Conservation (phyloP, 2,113 vertebrate genomes). For the Calidris pugnax region DNA sequence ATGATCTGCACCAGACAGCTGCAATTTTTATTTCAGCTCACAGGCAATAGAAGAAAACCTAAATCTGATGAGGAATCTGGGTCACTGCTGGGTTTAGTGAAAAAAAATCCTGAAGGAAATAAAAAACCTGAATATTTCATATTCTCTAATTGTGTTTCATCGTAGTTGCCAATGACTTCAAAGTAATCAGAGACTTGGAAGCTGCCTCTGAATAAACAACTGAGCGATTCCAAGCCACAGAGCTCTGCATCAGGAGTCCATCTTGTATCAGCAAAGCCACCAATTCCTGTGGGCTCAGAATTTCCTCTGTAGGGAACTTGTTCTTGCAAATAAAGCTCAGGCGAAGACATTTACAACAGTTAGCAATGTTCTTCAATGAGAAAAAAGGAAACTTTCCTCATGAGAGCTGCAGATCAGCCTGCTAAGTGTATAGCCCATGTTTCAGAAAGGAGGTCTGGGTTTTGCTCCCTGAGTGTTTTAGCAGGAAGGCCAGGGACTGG, state of each 20-base stretch:
- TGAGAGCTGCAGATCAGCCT: neutral
- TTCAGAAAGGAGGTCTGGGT: neutral
- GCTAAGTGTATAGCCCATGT: neutral
- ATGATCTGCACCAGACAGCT: neutral
- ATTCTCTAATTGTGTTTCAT: neutral
- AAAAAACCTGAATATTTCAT: conserved; percentile 4
- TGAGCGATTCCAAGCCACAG: neutral
- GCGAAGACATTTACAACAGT: neutral
- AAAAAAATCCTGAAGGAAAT: neutral
- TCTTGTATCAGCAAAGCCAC: neutral
- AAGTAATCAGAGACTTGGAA: neutral
- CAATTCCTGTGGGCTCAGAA: neutral
- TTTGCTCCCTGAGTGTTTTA: neutral
- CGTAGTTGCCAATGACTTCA: neutral
- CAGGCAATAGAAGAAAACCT: neutral
- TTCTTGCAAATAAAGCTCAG: neutral
- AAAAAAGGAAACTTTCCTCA: neutral
- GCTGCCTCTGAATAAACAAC: neutral
- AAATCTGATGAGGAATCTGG: conserved; percentile 42
- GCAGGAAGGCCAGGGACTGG: neutral
- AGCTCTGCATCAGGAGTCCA: neutral
- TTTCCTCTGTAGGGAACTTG: neutral
- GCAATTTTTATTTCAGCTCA: neutral
- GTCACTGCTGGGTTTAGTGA: conserved; percentile 11
- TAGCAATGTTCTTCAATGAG: neutral